Percentiles rank a stretch among this genome's conserved stretches.
Conservation (phyloP, 2,113 vertebrate genomes). For the Terrapene triunguis region DNA sequence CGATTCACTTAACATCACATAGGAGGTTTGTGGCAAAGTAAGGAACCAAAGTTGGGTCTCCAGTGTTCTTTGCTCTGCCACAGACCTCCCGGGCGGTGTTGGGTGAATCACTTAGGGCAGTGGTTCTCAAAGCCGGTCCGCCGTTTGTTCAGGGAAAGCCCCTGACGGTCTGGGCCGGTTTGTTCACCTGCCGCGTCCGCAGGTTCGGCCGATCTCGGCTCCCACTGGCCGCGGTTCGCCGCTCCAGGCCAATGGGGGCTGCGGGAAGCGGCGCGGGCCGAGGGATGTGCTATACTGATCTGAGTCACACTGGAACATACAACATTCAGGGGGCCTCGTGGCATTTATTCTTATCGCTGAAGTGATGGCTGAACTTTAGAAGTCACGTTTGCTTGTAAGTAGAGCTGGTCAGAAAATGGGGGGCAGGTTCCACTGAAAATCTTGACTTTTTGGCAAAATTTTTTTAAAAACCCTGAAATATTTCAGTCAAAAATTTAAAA, state of each 20-base stretch:
- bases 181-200: too few species aligned
- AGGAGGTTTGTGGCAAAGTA: neutral
- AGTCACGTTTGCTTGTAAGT: neutral
- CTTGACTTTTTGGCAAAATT: neutral
- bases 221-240: too few species aligned
- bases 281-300: neutral
- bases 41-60: neutral
- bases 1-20: neutral
- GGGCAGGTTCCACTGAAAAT: neutral
- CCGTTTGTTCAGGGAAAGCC: too few species aligned
- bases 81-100: neutral
- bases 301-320: neutral
- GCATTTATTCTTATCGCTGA: neutral
- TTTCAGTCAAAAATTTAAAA: neutral
- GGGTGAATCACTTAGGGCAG: too few species aligned
- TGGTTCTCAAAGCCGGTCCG: too few species aligned
- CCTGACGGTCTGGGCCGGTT: too few species aligned
- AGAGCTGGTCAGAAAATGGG: neutral
- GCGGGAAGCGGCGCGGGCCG: too few species aligned
- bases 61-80: accelerated
- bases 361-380: neutral
- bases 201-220: too few species aligned
- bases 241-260: too few species aligned
- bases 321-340: neutral
- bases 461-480: too few species aligned